Evolutionary conservation across 2,113 vertebrate species (phyloP), one percentile per base, ranked within the genome.

Genomic region (Amia ocellicauda): DNA sequence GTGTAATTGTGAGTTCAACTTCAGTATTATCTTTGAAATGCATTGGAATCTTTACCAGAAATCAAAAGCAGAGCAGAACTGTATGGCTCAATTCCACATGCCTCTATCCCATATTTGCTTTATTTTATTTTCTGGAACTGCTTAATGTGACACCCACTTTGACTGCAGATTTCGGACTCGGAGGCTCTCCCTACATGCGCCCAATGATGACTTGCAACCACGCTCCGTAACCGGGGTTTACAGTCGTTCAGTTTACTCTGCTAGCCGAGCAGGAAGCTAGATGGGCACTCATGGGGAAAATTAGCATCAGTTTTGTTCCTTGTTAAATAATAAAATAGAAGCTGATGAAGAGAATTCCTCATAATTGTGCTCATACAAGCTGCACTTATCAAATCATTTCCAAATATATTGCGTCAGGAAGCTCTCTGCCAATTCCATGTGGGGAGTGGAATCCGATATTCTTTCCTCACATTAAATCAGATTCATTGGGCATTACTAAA

Each of bases 291-390:
- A 43, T 20, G 53, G 53, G 62, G 47, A 13, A 60, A 60, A 47
- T 47, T 47, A 64, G 41, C 17, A 47, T 52, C 36, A 45, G 52
- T 49, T 62, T 43, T 17, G 23, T 24, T 64, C 40, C 52, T 26
- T 26, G 20, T 26, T 64, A 54, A 64, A 65, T 14, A 28, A n/a
- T 47, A 31, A 26, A 61, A 58, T 16, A 49, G 51, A 29, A 55
- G 47, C 7, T 19, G 29, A 42, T 29, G 43, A 42, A 41, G 58
- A 52, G 20, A 24, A n/a, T 29, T 65, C 51, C 31, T 40, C 27
- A 58, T 62, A 66, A 61, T 54, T 61, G 24, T 47, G 52, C n/a
- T 31, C 29, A 13, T 56, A 64, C 16, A 47, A 26, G 31, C 62
- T 36, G 14, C 29, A 58, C 41, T 60, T 55, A 63, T 23, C 58